These are phyloP conservation scores for Neosilurus hyrtlii DNA, from an alignment of 2,797 vertebrate species.

Conservation along the genomic window DNA sequence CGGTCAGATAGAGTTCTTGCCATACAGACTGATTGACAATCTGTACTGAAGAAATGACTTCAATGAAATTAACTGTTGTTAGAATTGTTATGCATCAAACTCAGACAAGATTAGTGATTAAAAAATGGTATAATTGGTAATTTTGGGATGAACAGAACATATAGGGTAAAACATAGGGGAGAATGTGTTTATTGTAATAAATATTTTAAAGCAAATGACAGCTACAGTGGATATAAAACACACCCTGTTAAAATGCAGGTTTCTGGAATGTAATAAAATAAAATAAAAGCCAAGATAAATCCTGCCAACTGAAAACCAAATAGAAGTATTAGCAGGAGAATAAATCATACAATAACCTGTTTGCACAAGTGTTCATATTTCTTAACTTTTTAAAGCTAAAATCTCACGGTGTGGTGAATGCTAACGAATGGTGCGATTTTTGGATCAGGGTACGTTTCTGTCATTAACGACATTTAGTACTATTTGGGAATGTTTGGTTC, in stretches of 20 bases:
- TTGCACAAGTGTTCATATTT: neutral
- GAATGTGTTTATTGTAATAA: constrained; percentile 30
- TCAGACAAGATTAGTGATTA: neutral
- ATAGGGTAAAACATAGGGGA: neutral
- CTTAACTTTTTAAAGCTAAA: neutral
- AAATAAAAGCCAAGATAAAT: neutral
- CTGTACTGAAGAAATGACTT: neutral
- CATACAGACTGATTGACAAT: neutral
- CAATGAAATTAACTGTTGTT: neutral
- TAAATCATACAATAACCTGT: neutral
- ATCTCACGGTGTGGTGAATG: too few species aligned
- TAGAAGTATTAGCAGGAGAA: too few species aligned
- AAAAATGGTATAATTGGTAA: neutral
- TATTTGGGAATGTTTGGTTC: too few species aligned
- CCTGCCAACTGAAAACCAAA: neutral
- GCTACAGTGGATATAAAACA: neutral
- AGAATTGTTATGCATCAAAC: neutral
- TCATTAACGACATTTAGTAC: too few species aligned
- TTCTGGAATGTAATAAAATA: neutral
- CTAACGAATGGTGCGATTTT: too few species aligned
- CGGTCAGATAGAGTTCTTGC: too few species aligned
- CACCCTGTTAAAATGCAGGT: neutral
- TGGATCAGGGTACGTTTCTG: too few species aligned
- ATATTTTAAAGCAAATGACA: neutral
- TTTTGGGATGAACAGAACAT: neutral